Percentiles rank a stretch among this genome's conserved stretches.
Evolutionary conservation across 2,797 vertebrate species (phyloP).

Genomic region (Chaetophractus vellerosus): DNA sequence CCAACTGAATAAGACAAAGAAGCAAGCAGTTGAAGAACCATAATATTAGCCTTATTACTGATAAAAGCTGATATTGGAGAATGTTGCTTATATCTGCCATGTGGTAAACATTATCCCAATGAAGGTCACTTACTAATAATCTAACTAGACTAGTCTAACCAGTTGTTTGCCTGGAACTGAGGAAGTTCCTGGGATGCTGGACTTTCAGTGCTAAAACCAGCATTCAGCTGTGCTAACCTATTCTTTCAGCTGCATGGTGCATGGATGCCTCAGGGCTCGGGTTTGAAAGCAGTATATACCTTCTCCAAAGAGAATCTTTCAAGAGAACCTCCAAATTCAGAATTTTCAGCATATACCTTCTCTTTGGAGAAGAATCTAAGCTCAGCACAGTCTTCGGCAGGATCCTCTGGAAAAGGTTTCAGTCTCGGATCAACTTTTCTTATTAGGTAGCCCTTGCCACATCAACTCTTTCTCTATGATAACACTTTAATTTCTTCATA

Average conservation of each 20-base stretch:
- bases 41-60: background rate
- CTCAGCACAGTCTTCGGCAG: background rate
- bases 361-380: background rate
- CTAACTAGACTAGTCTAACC: background rate
- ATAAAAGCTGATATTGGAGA: constrained; percentile 34
- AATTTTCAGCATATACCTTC: background rate
- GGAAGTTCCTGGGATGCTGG: background rate
- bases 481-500: background rate
- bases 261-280: background rate
- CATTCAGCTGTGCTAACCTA: background rate
- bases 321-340: too few species aligned
- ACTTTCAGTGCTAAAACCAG: background rate
- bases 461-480: background rate
- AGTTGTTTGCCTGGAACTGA: background rate
- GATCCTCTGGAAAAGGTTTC: background rate
- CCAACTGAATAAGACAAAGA: background rate
- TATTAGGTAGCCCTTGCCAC: background rate
- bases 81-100: constrained; percentile 15
- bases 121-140: background rate
- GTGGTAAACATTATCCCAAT: background rate
- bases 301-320: too few species aligned
- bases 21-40: constrained; percentile 46
- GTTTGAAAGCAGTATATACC: background rate
- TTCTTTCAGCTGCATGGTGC: background rate
- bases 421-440: background rate